Conservation (phyloP, 2,888 invertebrate species). For the Marronus borbonicus region DNA sequence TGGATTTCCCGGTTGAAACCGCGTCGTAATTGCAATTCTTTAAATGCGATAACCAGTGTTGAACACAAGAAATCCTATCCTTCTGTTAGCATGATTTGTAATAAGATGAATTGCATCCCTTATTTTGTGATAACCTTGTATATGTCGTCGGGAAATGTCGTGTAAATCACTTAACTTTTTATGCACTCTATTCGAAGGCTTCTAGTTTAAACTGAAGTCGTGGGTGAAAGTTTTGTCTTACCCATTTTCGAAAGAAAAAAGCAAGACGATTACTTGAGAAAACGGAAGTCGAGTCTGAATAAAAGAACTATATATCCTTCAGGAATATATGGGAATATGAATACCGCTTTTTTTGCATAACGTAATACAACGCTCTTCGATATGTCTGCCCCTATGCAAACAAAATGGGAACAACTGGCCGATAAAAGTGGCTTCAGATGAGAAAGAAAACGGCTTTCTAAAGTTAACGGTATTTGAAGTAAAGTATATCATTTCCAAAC, state of each 20-base stretch:
- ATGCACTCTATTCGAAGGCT: no score
- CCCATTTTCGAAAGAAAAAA: no score
- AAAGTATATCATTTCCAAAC: neutral
- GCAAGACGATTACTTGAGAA: neutral
- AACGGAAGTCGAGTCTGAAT: constrained; percentile 15
- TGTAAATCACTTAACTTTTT: no score
- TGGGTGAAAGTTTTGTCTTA: neutral
- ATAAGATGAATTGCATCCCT: no score
- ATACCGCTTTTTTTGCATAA: constrained; percentile 16
- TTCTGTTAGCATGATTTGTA: no score
- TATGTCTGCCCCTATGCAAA: constrained; percentile 25
- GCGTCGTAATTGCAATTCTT: no score
- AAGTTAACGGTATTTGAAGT: neutral
- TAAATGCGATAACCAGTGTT: no score
- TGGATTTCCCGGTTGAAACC: no score
- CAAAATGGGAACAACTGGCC: neutral
- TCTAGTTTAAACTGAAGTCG: constrained; percentile 1
- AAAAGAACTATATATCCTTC: constrained; percentile 5
- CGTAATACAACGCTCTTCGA: neutral
- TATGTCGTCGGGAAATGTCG: no score
- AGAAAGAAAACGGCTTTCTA: neutral
- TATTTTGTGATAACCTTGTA: no score
- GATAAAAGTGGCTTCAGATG: neutral
- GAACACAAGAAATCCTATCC: no score
- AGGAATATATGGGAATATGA: constrained; percentile 14